These are phyloP conservation scores for Anoura caudifer DNA, from an alignment of 2,113 vertebrate species.

Conservation along the genomic window DNA sequence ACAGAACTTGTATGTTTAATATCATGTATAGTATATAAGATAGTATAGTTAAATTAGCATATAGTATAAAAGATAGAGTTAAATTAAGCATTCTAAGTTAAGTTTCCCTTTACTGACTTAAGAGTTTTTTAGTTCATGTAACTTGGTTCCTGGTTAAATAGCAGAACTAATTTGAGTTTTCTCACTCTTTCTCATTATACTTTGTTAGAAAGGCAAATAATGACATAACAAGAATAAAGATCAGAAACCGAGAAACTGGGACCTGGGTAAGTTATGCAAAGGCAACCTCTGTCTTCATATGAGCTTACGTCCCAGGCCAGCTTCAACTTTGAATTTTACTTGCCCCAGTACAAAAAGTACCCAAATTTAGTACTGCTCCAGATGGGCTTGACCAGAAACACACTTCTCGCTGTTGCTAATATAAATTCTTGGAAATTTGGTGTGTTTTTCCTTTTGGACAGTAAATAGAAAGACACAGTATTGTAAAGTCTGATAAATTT, in stretches of 20 bases:
- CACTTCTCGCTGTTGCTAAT: neutral
- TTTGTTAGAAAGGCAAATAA: neutral
- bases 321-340: neutral
- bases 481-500: neutral
- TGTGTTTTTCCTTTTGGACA: neutral
- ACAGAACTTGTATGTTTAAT: neutral
- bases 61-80: neutral
- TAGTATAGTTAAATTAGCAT: neutral
- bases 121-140: neutral
- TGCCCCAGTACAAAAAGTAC: neutral
- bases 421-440: neutral
- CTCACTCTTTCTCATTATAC: neutral
- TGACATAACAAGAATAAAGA: neutral
- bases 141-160: neutral
- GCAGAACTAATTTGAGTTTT: neutral
- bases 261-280: neutral
- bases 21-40: neutral
- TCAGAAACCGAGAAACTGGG: neutral
- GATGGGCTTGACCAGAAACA: neutral
- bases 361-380: neutral
- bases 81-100: neutral
- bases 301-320: neutral
- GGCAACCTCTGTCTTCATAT: neutral
- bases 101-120: neutral
- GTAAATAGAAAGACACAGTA: neutral